phyloP scores from a whole-genome alignment of 2,113 vertebrate genomes.

The Daboia siamensis region DNA sequence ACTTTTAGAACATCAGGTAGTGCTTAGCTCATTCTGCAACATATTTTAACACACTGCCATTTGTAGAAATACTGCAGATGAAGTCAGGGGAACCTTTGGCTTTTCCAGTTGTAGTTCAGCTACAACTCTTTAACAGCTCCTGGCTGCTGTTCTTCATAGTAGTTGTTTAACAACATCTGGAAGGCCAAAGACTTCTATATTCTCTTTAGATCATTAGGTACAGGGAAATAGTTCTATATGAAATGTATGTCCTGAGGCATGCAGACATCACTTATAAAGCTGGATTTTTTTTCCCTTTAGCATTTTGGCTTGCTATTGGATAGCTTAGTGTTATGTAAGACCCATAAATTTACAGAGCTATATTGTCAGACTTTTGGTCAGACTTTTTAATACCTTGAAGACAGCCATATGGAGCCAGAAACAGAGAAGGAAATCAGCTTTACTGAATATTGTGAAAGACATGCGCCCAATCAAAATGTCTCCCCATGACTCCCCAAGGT shows the following conservation, averaged over 20 bases:
- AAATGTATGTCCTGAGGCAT: neutral
- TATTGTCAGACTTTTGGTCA: neutral
- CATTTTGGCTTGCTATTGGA: neutral
- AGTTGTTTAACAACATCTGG: neutral
- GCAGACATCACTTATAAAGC: neutral
- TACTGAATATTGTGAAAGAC: neutral
- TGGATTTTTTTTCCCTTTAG: too few species aligned
- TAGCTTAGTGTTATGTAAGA: neutral
- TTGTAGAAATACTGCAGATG: neutral
- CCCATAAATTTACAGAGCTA: neutral
- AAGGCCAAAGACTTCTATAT: neutral
- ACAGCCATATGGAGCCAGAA: neutral
- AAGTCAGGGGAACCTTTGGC: neutral
- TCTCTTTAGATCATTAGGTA: neutral
- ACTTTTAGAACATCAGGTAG: neutral
- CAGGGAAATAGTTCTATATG: neutral
- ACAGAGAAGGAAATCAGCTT: neutral
- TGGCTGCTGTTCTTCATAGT: neutral
- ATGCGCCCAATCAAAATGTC: neutral
- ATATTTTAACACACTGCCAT: neutral
- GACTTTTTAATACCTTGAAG: neutral
- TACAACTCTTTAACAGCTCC: neutral
- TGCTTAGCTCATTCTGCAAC: neutral
- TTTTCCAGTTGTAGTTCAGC: neutral
- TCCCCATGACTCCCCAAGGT: neutral